Evolutionary conservation across 2,113 vertebrate species (phyloP).

Genomic region (Riparia riparia): DNA sequence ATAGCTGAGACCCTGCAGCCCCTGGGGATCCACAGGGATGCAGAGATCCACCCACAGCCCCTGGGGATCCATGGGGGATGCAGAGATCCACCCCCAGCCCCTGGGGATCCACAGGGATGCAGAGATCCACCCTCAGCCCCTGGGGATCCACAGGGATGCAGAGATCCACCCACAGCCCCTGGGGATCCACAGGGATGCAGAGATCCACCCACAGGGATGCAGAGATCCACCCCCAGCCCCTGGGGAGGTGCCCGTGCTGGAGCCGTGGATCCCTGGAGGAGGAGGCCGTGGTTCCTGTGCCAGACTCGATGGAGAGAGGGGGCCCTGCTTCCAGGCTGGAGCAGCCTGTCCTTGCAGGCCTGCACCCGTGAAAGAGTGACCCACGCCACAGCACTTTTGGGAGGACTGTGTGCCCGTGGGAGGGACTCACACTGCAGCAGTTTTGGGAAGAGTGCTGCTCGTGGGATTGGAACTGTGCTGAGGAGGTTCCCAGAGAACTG

Average conservation of each 20-base stretch:
- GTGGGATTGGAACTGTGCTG: not conserved
- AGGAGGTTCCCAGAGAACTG: not conserved
- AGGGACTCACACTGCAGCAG: not conserved
- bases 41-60: too few relatives aligned
- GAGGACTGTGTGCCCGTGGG: not conserved
- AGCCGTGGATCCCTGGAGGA: not conserved
- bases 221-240: not conserved
- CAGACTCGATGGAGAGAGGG: not conserved
- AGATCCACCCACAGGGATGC: not conserved
- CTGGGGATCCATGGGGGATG: too few relatives aligned
- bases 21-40: not conserved
- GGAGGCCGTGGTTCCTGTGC: not conserved
- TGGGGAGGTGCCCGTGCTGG: not conserved
- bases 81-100: too few relatives aligned
- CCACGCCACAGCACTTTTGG: accelerated
- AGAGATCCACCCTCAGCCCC: not conserved
- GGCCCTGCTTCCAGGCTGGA: not conserved
- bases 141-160: not conserved
- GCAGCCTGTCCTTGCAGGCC: not conserved
- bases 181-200: too few relatives aligned
- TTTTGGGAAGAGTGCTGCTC: not conserved
- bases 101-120: not conserved
- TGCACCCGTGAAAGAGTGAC: not conserved
- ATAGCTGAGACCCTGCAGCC: not conserved
- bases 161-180: not conserved